Conservation (phyloP, 2,888 invertebrate genomes). For the Zaprionus lineosus region DNA sequence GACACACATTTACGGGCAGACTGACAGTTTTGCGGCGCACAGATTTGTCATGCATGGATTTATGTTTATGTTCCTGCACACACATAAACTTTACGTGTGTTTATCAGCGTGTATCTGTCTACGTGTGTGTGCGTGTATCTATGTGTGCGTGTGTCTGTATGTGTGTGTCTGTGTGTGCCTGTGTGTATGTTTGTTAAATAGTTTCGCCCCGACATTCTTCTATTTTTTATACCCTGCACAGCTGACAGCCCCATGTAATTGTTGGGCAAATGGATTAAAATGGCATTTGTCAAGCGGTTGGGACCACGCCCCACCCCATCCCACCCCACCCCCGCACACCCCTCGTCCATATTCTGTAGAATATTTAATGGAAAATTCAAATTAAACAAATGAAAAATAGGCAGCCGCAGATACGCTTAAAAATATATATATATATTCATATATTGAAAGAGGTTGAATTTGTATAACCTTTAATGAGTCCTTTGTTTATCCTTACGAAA, state of each 20-base stretch:
- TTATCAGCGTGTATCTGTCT: slow-evolving; percentile 1
- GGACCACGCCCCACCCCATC: slow-evolving; percentile 5
- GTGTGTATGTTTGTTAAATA: slow-evolving; percentile 19
- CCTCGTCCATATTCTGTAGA: slow-evolving; percentile 25
- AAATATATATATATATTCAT: no score
- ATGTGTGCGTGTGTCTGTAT: neutral
- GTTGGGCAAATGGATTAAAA: slow-evolving; percentile 71
- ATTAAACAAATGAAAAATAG: slow-evolving; percentile 28
- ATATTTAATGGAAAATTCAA: slow-evolving; percentile 46
- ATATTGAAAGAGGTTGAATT: no score
- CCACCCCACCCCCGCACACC: no score
- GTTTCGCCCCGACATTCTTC: slow-evolving; percentile 37
- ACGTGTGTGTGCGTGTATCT: neutral
- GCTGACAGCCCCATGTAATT: slow-evolving; percentile 65
- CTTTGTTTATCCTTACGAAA: no score
- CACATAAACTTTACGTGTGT: slow-evolving; percentile 5
- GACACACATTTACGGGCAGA: slow-evolving; percentile 13
- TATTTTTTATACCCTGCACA: slow-evolving; percentile 14
- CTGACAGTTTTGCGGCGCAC: slow-evolving; percentile 70
- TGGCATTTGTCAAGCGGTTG: slow-evolving; percentile 68
- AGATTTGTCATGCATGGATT: slow-evolving; percentile 75
- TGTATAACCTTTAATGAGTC: no score
- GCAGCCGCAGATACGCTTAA: no score
- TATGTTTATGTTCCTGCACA: slow-evolving; percentile 64
- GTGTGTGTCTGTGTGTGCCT: slow-evolving; percentile 1